Evolutionary conservation across 2,797 vertebrate species (phyloP).

Genomic region (Epinephelus coioides): DNA sequence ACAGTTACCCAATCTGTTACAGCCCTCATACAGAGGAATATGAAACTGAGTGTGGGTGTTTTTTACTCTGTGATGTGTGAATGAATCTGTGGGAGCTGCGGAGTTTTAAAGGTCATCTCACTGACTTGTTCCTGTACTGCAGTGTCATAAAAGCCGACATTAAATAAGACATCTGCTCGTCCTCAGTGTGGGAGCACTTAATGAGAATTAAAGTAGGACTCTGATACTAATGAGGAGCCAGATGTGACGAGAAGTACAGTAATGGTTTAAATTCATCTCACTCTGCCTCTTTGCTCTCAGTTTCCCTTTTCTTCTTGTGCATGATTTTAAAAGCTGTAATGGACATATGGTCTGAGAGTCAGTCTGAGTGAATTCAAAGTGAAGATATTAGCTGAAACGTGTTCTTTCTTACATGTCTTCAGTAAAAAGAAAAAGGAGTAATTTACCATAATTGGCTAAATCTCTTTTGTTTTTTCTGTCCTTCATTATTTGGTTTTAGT

Average conservation of each 20-base stretch:
- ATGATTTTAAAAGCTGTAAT: not conserved
- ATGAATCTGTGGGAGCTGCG: not conserved
- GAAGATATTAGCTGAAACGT: not conserved
- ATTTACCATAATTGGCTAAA: conserved; percentile 1
- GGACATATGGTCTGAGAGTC: not conserved
- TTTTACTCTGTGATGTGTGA: not conserved
- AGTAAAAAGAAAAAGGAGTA: too few relatives aligned
- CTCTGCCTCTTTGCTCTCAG: not conserved
- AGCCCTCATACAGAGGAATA: too few relatives aligned
- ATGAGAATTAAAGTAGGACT: conserved; percentile 4
- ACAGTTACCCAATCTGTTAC: too few relatives aligned
- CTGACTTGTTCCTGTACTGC: not conserved
- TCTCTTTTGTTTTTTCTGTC: not conserved
- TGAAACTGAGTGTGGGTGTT: not conserved
- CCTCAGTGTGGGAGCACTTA: not conserved
- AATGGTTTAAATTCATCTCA: not conserved
- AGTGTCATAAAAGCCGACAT: conserved; percentile 8
- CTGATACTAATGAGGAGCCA: conserved; percentile 16
- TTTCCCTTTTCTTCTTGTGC: not conserved
- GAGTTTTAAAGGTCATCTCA: not conserved
- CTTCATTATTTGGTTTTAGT: not conserved
- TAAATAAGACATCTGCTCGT: conserved; percentile 9
- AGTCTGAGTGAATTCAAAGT: not conserved
- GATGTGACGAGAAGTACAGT: not conserved
- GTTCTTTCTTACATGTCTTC: not conserved